Percentiles rank a stretch among this genome's conserved stretches.
Conservation (phyloP, 2,113 vertebrate species). For the Marmota flaviventris region DNA sequence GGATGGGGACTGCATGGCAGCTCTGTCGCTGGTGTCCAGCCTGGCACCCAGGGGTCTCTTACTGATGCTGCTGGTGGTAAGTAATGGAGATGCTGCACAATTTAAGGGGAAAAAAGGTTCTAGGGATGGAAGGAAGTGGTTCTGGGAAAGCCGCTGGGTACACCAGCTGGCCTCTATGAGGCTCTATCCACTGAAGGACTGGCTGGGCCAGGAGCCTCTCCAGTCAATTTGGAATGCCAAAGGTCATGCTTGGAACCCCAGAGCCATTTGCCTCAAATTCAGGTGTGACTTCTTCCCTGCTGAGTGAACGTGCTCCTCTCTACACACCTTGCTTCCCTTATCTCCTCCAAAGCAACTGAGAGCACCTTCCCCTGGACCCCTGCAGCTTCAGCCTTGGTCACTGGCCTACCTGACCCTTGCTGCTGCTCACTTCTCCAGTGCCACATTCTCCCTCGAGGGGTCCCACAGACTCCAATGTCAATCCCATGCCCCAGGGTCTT, state of each 20-base stretch:
- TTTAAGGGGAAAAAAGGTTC: background rate
- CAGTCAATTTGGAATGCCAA: constrained; percentile 13
- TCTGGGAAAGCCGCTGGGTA: background rate
- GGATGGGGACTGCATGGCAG: rapidly evolving
- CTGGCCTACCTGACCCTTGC: background rate
- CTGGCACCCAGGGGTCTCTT: background rate
- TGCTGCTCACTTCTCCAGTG: background rate
- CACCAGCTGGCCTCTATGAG: background rate
- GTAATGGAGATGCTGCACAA: background rate
- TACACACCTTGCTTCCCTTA: background rate
- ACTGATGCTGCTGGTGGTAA: background rate
- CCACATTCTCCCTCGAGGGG: background rate
- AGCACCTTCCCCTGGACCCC: background rate
- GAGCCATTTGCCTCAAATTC: background rate
- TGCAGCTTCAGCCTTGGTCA: background rate
- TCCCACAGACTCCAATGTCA: background rate
- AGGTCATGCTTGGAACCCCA: background rate
- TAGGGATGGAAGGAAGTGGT: background rate
- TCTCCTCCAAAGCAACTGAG: background rate
- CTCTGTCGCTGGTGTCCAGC: rapidly evolving
- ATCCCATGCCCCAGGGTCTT: background rate
- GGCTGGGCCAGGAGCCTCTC: background rate
- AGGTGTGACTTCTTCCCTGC: background rate
- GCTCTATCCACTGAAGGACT: background rate
- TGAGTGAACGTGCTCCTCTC: background rate